Percentiles rank a stretch among this genome's conserved stretches.
Conservation (phyloP, 2,113 vertebrate species). For the Epinephelus lanceolatus region DNA sequence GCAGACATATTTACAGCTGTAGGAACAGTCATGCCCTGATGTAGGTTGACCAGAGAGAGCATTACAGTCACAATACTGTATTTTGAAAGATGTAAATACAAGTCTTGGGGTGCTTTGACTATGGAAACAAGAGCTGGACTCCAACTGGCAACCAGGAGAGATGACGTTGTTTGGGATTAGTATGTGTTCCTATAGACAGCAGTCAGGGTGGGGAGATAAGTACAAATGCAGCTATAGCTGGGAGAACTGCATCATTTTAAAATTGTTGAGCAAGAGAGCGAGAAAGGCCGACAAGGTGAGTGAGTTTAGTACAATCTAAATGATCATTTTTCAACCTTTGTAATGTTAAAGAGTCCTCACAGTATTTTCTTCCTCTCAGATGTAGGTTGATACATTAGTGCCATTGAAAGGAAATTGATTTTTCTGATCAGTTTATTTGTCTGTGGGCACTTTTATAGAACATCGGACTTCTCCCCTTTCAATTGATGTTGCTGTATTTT, state of each 20-base stretch:
- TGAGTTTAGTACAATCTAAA: background rate
- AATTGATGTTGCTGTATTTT: background rate
- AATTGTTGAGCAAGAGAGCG: background rate
- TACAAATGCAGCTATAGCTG: background rate
- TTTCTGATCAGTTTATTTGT: background rate
- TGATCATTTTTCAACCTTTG: background rate
- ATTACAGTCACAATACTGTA: background rate
- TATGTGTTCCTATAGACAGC: background rate
- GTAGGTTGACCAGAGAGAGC: background rate
- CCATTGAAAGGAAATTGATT: background rate
- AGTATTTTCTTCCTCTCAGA: background rate
- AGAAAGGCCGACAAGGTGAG: background rate
- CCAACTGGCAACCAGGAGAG: background rate
- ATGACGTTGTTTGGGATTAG: rapidly evolving
- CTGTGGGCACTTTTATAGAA: background rate
- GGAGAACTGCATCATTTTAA: background rate
- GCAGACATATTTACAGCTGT: background rate
- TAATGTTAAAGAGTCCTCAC: background rate
- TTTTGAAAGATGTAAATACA: background rate
- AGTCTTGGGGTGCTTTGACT: background rate
- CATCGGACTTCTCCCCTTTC: background rate
- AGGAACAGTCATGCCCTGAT: background rate
- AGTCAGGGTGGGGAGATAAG: rapidly evolving
- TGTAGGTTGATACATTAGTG: background rate
- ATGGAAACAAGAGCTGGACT: background rate